phyloP scores from a whole-genome alignment of 2,888 invertebrate genomes.

The Eristalis tenax region DNA sequence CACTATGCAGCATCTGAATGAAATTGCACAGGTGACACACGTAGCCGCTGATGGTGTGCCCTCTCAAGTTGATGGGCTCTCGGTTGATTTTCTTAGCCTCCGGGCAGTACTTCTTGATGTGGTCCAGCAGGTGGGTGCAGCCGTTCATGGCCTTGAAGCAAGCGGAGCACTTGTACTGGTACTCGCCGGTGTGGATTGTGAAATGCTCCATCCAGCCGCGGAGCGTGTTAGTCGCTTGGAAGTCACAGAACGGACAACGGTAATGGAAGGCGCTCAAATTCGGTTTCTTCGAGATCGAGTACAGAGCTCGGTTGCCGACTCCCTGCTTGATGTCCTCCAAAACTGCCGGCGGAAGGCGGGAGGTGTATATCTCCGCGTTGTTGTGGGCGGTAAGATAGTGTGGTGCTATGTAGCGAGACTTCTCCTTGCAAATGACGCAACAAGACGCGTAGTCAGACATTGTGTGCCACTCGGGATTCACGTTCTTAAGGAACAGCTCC shows the following conservation, averaged over 20 bases:
- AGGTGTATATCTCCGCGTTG: slow-evolving; percentile 74
- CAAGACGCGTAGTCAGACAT: slow-evolving; percentile 73
- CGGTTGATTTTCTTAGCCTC: slow-evolving; percentile 36
- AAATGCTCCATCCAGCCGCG: slow-evolving; percentile 85
- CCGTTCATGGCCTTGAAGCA: slow-evolving; percentile 80
- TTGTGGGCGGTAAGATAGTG: slow-evolving; percentile 77
- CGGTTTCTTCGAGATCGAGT: slow-evolving; percentile 31
- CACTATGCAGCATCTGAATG: slow-evolving; percentile 85
- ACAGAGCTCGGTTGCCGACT: slow-evolving; percentile 67
- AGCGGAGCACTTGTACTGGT: slow-evolving; percentile 85
- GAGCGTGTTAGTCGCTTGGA: slow-evolving; percentile 68
- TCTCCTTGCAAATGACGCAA: slow-evolving; percentile 76
- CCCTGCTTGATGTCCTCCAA: slow-evolving; percentile 73
- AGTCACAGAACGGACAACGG: slow-evolving; percentile 77
- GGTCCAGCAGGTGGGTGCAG: slow-evolving; percentile 50
- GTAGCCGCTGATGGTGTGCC: slow-evolving; percentile 81
- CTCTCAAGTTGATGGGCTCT: slow-evolving; percentile 12
- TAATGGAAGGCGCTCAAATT: slow-evolving; percentile 67
- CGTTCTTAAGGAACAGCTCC: slow-evolving; percentile 53
- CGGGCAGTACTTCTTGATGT: slow-evolving; percentile 63
- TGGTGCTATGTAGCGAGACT: slow-evolving; percentile 75
- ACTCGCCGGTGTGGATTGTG: slow-evolving; percentile 90
- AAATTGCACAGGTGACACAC: slow-evolving; percentile 89
- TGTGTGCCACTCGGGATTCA: slow-evolving; percentile 76
- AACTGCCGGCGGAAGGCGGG: slow-evolving; percentile 76